Evolutionary conservation across 2,797 vertebrate species (phyloP).

Genomic region (Manis javanica): DNA sequence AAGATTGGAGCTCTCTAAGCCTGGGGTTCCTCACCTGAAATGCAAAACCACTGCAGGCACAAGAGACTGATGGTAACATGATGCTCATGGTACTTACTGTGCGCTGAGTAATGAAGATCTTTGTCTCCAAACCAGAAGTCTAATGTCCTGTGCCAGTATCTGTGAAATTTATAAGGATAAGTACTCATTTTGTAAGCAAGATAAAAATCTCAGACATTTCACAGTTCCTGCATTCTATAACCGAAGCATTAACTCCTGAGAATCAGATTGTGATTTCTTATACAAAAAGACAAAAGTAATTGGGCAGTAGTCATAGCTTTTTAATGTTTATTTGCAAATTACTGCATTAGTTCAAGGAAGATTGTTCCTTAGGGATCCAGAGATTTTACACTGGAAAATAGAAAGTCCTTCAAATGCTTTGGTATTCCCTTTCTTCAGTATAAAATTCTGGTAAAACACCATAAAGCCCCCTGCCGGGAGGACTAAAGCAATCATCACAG

Average conservation of each 20-base stretch:
- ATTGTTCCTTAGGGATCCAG: neutral
- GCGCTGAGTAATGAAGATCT: neutral
- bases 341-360: neutral
- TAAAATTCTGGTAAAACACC: neutral
- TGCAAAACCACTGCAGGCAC: neutral
- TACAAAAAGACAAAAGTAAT: neutral
- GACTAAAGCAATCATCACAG: neutral
- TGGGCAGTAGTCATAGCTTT: neutral
- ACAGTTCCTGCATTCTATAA: neutral
- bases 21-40: neutral
- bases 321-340: neutral
- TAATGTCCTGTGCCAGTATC: neutral
- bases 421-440: neutral
- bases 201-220: neutral
- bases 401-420: neutral
- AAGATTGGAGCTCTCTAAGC: neutral
- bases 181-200: neutral
- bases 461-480: neutral
- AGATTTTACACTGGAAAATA: neutral
- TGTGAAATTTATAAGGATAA: neutral
- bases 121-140: neutral
- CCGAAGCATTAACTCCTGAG: neutral
- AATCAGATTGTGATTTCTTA: neutral
- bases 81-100: neutral
- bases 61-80: neutral